phyloP scores from a whole-genome alignment of 2,113 vertebrate genomes.

The Oryzias celebensis region DNA sequence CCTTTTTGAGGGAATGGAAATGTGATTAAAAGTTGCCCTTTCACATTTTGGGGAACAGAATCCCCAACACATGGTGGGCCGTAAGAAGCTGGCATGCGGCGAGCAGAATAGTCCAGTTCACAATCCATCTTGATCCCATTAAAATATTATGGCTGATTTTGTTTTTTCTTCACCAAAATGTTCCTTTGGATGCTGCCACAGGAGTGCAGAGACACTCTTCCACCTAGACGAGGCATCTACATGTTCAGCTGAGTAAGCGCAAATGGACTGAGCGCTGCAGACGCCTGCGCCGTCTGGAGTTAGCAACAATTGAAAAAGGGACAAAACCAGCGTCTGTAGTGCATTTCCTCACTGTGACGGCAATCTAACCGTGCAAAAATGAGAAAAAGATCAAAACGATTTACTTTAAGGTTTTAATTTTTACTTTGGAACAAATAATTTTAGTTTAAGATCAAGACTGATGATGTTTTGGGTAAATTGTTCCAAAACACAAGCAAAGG shows the following conservation, averaged over 20 bases:
- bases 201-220: conserved; percentile 61
- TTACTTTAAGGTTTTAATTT: too few relatives aligned
- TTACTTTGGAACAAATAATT: too few relatives aligned
- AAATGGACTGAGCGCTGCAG: conserved; percentile 36
- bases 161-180: conserved; percentile 50
- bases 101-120: conserved; percentile 48
- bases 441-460: too few relatives aligned
- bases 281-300: conserved; percentile 28
- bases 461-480: too few relatives aligned
- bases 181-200: conserved; percentile 68
- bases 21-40: conserved; percentile 70
- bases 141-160: conserved; percentile 53
- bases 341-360: conserved; percentile 11
- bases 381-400: not conserved
- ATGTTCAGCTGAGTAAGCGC: conserved; percentile 60
- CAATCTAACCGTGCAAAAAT: not conserved
- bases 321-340: not conserved
- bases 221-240: conserved; percentile 48
- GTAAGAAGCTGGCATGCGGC: conserved; percentile 47
- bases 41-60: conserved; percentile 51
- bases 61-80: conserved; percentile 23
- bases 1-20: conserved; percentile 58
- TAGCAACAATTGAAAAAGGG: conserved; percentile 10
- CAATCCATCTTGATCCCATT: conserved; percentile 74
- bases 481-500: not conserved